Base-by-base conservation (phyloP, 2,888 invertebrate species). In the Stenodema calcarata region DNA sequence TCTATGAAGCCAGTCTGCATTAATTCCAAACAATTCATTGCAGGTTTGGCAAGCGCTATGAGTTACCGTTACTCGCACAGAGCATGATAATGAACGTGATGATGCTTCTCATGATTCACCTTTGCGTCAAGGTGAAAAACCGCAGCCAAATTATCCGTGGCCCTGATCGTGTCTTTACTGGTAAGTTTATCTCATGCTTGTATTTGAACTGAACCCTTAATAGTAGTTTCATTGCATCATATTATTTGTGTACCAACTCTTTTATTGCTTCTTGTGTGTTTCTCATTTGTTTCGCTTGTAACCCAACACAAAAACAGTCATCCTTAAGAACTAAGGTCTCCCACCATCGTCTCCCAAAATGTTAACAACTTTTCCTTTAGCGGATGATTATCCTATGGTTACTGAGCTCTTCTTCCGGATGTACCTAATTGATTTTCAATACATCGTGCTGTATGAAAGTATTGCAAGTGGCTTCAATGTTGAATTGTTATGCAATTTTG, bases 11-110 rank as follows among this genome's bases (percentile, higher is more conserved):
- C 2, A 35, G 35, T 35, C 7, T 2, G 7, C 2, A 35, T 35
- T 35, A 35, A 4, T 35, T 35, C 4, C 35, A 4, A 7, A 35
- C 7, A 35, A 2, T 35, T 35, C 4, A 4, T 82, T 41, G n/a
- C 92, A 99, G 99, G 99, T 99, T 99, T 94, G 99, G 99, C 89
- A 98, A 97, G 92, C 96, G 95, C 89, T 99, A 97, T 93, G 99
- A 99, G 92, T 93, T 96, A 91, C 99, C 99, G 87, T 93, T 99
- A 89, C 93, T 99, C 89, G 93, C 97, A 88, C 99, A 99, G 93
- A 99, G 99, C 92, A 94, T 99, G 91, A 94, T 99, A 87, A 99
- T 99, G 99, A 98, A 97, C 91, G 91, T 96, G 87, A 96, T 97
- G 89, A 99, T 99, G 99, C 85, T 90, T 47, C 85, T 90, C 9